phyloP scores from a whole-genome alignment of 2,888 invertebrate genomes.

The Amphipyra berbera region DNA sequence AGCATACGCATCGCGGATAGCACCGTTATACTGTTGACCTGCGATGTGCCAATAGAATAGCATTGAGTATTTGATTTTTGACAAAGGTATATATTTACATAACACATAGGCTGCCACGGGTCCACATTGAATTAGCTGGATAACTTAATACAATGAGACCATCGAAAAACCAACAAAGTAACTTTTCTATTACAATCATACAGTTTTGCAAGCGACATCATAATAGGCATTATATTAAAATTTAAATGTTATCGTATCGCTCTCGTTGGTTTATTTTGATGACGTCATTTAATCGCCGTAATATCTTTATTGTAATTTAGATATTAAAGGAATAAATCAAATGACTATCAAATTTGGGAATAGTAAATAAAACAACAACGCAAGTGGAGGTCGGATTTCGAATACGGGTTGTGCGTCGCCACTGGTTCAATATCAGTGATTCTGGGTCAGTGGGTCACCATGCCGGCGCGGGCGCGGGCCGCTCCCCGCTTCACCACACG shows the following conservation, averaged over 20 bases:
- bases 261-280: constrained; percentile 3
- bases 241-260: too few relatives aligned
- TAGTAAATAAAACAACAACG: constrained; percentile 68
- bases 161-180: neutral
- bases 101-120: constrained; percentile 12
- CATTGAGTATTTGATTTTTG: constrained; percentile 8
- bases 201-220: neutral
- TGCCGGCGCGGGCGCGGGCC: constrained; percentile 73
- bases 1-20: constrained; percentile 65
- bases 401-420: constrained; percentile 83
- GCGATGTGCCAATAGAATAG: constrained; percentile 43
- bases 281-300: constrained; percentile 2
- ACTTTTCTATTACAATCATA: neutral
- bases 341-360: constrained; percentile 34
- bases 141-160: neutral
- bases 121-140: constrained; percentile 4
- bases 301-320: constrained; percentile 12
- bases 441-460: constrained; percentile 89
- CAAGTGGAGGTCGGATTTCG: constrained; percentile 86
- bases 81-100: neutral
- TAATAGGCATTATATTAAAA: too few relatives aligned
- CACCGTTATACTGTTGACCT: constrained; percentile 77
- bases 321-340: constrained; percentile 26
- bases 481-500: constrained; percentile 71
- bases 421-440: constrained; percentile 88